Conservation (phyloP, 1,140 invertebrate genomes). For the Papilio aristodemus region DNA sequence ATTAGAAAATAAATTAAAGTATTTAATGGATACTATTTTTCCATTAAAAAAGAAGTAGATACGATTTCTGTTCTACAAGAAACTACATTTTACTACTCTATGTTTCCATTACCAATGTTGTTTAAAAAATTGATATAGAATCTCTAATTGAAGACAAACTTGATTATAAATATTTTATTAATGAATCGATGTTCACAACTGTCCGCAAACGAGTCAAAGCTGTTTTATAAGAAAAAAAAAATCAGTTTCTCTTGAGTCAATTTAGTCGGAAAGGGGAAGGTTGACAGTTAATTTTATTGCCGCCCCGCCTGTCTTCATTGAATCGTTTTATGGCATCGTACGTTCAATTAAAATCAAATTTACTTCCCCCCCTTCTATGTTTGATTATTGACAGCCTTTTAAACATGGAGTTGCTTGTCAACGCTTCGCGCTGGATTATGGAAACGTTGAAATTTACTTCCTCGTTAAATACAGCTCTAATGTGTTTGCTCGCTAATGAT, state of each 20-base stretch:
- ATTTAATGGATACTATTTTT: no score
- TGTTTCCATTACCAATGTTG: no score
- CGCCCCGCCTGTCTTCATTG: constrained; percentile 59
- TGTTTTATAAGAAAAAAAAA: constrained; percentile 34
- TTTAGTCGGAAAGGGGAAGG: constrained; percentile 46
- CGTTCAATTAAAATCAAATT: constrained; percentile 53
- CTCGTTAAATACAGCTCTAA: constrained; percentile 26
- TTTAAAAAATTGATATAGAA: no score
- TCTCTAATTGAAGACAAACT: not conserved
- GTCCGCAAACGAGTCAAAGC: not conserved
- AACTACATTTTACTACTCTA: no score
- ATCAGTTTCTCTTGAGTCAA: constrained; percentile 45
- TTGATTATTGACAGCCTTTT: constrained; percentile 45
- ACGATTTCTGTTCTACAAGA: no score
- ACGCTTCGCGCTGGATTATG: constrained; percentile 25
- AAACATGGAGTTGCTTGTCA: constrained; percentile 28
- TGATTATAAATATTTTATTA: not conserved
- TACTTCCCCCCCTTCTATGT: constrained; percentile 40
- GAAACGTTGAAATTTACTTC: constrained; percentile 26
- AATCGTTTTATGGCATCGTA: constrained; percentile 60
- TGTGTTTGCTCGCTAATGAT: constrained; percentile 29
- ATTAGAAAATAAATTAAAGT: no score
- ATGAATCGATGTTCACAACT: constrained; percentile 16
- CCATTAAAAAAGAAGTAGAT: no score
- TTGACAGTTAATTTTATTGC: constrained; percentile 64